Base-by-base conservation (phyloP, 2,113 vertebrate species). In the Columba livia region DNA sequence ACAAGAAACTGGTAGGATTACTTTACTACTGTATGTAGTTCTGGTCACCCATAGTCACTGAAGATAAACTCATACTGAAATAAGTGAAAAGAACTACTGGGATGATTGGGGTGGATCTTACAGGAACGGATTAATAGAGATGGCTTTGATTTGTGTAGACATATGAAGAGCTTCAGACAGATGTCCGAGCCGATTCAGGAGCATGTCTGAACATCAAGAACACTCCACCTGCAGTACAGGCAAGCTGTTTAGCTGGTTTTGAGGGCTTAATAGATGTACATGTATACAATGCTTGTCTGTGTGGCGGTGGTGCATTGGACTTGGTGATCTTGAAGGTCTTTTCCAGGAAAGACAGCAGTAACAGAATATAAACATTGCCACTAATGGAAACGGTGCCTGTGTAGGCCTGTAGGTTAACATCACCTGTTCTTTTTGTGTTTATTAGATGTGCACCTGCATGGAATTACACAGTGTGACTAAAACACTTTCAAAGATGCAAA, bases 361-460 rank as follows among this genome's bases (percentile, higher is more conserved):
- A 94, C 61, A 89, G 92, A 97, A 93, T 67, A 31, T 48, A 48
- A 85, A 83, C 73, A 61, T 88, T 25, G 15, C 65, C 71, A 94
- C 15, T 58, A 95, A 95, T 6, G 32, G 89, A 88, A 91, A 78
- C 34, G 61, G 70, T 86, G 83, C 89, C 94, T 93, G 50, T 53
- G 34, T 9, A 77, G 93, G 91, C 91, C 91, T 94, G 94, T 40
- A 93, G 92, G 84, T 96, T 96, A 95, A 91, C 89, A 94, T 85
- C 38, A 56, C 91, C 97, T 95, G 77, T 78, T 86, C 83, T 94
- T 91, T 96, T 32, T 87, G 18, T 61, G 90, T 95, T 97, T 95
- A 88, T 95, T 97, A 96, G 90, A 75, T 90, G 83, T 89, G 72
- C 94, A 96, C 94, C 92, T 96, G 91, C 93, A 92, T 87, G 91